phyloP scores from a whole-genome alignment of 2,888 invertebrate genomes.

The Polylopha cassiicola region DNA sequence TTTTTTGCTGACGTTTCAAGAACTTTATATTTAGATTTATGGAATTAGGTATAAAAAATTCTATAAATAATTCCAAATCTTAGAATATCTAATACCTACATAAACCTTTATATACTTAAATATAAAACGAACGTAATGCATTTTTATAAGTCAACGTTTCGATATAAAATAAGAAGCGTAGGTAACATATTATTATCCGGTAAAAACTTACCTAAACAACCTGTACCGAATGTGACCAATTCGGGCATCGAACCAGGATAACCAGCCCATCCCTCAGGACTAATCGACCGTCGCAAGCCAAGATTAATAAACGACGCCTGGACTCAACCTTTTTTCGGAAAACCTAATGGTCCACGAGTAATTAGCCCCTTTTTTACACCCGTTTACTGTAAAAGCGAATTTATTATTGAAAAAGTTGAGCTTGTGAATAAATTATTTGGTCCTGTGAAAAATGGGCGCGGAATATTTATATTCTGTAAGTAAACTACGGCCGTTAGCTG shows the following conservation, averaged over 20 bases:
- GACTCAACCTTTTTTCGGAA: constrained; percentile 73
- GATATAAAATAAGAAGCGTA: too few species aligned
- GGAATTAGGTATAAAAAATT: too few species aligned
- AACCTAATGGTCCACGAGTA: constrained; percentile 65
- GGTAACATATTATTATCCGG: too few species aligned
- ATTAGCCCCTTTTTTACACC: constrained; percentile 63
- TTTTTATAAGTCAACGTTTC: too few species aligned
- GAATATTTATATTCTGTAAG: too few species aligned
- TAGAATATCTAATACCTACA: too few species aligned
- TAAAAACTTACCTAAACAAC: not conserved
- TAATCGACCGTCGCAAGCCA: constrained; percentile 60
- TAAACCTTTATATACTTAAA: too few species aligned
- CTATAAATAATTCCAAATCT: too few species aligned
- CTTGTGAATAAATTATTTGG: constrained; percentile 52
- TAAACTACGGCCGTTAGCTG: too few species aligned
- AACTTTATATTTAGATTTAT: too few species aligned
- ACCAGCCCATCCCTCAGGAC: constrained; percentile 54
- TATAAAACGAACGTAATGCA: too few species aligned
- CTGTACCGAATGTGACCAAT: constrained; percentile 1
- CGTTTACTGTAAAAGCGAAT: constrained; percentile 38
- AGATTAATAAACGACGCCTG: constrained; percentile 74
- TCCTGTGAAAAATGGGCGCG: constrained; percentile 19
- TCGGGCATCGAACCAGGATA: constrained; percentile 27
- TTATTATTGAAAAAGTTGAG: constrained; percentile 56
- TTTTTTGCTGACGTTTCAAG: too few species aligned